Base-by-base conservation (phyloP, 1,140 invertebrate species). In the Nixonia krombeini region DNA sequence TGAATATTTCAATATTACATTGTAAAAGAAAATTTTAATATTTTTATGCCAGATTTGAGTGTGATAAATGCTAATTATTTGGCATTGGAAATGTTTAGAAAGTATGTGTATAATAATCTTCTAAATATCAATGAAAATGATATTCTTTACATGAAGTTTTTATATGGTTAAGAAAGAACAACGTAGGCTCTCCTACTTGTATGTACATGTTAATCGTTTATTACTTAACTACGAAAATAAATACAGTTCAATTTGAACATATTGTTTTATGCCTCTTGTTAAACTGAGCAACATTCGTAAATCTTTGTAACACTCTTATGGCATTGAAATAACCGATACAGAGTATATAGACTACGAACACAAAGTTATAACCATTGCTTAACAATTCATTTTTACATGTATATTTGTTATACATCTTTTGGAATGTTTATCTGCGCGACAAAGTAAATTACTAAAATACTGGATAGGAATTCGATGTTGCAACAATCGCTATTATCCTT, bases 221-320 rank as follows among this genome's bases (percentile, higher is more conserved):
- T 66, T 72, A 28, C 44, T 66, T 66, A 66, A 63, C 41, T 53
- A 61, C 71, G 70, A 67, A 73, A 73, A 73, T 73, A 73, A 73
- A 73, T 73, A 73, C 67, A 73, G 37, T 70, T 59, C 45, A 57
- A 63, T 63, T 42, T 64, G 58, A 61, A 45, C 53, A 40, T 61
- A 44, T 61, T 21, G 0, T 66, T 40, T 55, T 28, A 56, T 70
- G 42, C 41, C 28, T 49, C 35, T 58, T 12, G 7, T 67, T 63
- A 10, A 59, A 65, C 23, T 45, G 44, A 63, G 40, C 55, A 70
- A 66, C 62, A 66, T 66, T 66, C 38, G 7, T 67, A 64, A 64
- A 72, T 41, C 41, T 72, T 49, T 53, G 29, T 40, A 64, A 55
- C 40, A 50, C 26, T 45, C 21, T 56, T 17, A 38, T 45, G 21